These are phyloP conservation scores for Oscheius sp. DNA, from an alignment of 2,888 invertebrate genomes.

Conservation along the genomic window DNA sequence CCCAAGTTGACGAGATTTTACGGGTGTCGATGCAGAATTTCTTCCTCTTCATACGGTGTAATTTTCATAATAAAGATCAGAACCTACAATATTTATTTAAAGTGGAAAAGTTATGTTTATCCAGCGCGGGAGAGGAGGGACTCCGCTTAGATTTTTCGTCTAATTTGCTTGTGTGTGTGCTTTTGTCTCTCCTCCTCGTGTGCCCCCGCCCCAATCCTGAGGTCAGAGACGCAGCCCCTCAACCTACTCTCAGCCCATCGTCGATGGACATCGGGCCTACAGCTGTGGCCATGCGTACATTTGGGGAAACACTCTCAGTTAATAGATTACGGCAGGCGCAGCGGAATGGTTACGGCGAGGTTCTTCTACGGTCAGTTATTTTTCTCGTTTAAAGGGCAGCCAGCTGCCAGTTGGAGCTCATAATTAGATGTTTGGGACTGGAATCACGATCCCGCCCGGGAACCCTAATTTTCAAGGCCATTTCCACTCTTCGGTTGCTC, in stretches of 20 bases:
- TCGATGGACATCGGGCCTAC: conserved; percentile 33
- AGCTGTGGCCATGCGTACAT: conserved; percentile 32
- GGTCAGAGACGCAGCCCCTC: conserved; percentile 31
- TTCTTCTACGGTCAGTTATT: conserved; percentile 29
- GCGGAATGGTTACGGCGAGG: conserved; percentile 33
- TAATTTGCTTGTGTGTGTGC: conserved; percentile 23
- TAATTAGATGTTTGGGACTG: not conserved
- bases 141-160: no score
- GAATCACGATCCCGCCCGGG: no score
- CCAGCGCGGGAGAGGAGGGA: no score
- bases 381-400: not conserved
- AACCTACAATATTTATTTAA: no score
- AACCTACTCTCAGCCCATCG: not conserved
- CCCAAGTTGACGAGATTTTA: no score
- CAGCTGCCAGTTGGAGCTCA: not conserved
- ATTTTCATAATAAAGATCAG: no score
- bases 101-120: no score
- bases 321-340: conserved; percentile 34
- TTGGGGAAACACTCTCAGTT: conserved; percentile 36
- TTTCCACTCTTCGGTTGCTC: no score
- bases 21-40: no score
- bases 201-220: conserved; percentile 15
- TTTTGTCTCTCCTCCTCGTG: conserved; percentile 22
- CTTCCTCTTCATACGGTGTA: no score
- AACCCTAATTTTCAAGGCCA: no score